phyloP scores from a whole-genome alignment of 2,888 invertebrate genomes.

The Steinernema hermaphroditum region DNA sequence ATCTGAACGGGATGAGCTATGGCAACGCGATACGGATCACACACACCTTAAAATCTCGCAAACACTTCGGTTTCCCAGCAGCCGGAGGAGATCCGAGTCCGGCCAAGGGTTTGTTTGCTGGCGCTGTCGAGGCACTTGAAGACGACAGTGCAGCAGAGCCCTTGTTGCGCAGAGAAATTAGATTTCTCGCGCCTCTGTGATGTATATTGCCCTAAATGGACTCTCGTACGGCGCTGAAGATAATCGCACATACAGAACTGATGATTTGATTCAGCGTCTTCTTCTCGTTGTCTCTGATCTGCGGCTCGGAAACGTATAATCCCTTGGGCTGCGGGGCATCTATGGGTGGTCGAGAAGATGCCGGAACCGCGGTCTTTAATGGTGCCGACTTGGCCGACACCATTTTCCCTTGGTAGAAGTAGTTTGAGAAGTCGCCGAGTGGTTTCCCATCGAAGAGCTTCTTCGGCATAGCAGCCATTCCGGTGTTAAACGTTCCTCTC shows the following conservation, averaged over 20 bases:
- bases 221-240: neutral
- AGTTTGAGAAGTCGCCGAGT: slow-evolving; percentile 13
- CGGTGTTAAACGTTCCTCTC: slow-evolving; percentile 28
- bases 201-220: neutral
- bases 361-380: neutral
- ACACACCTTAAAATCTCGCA: neutral
- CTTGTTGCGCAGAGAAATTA: neutral
- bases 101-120: neutral
- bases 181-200: slow-evolving; percentile 1
- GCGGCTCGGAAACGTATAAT: slow-evolving; percentile 7
- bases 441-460: neutral
- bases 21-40: too few species aligned
- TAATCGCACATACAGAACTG: neutral
- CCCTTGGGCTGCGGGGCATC: neutral
- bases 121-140: neutral
- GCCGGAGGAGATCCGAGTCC: neutral
- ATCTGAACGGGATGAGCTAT: neutral
- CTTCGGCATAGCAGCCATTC: neutral
- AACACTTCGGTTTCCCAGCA: neutral
- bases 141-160: neutral
- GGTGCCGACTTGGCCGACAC: neutral
- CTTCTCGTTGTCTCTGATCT: slow-evolving; percentile 17
- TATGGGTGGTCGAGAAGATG: neutral
- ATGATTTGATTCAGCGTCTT: slow-evolving; percentile 11
- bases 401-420: slow-evolving; percentile 19